Evolutionary conservation across 2,888 invertebrate species (phyloP).

Genomic region (Platynereis dumerilii): DNA sequence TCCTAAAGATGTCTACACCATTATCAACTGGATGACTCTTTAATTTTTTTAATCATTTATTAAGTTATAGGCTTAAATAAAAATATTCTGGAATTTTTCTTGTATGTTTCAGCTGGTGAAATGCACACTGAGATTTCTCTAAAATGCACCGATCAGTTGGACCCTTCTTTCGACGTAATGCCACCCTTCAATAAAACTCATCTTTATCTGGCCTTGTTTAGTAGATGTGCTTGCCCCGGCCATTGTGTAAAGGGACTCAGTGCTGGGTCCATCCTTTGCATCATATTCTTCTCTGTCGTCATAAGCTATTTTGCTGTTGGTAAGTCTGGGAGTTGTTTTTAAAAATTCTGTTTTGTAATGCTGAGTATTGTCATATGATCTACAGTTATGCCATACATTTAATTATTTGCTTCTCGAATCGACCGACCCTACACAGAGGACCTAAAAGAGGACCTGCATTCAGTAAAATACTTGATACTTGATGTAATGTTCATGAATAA

Average conservation of each 20-base stretch:
- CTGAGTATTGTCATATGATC: too few relatives aligned
- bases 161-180: not conserved
- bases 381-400: too few relatives aligned
- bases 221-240: slow-evolving; percentile 2
- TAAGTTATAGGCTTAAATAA: too few relatives aligned
- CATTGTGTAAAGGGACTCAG: slow-evolving; percentile 27
- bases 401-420: too few relatives aligned
- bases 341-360: too few relatives aligned
- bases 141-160: not conserved
- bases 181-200: not conserved
- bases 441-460: too few relatives aligned
- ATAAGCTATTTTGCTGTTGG: slow-evolving; percentile 41
- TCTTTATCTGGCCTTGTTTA: not conserved
- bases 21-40: too few relatives aligned
- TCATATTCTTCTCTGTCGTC: slow-evolving; percentile 38
- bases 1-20: too few relatives aligned
- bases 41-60: too few relatives aligned
- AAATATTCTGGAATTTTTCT: not conserved
- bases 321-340: slow-evolving; percentile 36
- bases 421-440: too few relatives aligned
- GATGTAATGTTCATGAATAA: too few relatives aligned
- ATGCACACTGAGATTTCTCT: not conserved
- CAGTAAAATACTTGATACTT: too few relatives aligned
- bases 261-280: slow-evolving; percentile 37
- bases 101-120: not conserved